phyloP scores from a whole-genome alignment of 2,888 invertebrate genomes.

The Neria commutata region DNA sequence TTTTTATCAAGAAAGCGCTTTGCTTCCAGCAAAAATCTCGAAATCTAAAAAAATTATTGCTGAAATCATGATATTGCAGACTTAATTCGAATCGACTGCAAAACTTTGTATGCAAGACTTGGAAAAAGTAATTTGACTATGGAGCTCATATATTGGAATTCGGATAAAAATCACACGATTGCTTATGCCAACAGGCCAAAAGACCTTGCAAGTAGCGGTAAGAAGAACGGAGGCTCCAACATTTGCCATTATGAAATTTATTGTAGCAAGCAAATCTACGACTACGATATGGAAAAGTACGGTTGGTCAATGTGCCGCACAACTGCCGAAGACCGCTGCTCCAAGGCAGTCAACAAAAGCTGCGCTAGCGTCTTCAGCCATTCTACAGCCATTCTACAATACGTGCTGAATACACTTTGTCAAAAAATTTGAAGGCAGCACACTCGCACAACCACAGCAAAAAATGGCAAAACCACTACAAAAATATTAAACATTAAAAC shows the following conservation, averaged over 20 bases:
- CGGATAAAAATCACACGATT: slow-evolving; percentile 58
- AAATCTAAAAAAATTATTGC: too few relatives aligned
- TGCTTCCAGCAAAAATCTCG: too few relatives aligned
- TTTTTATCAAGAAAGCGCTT: too few relatives aligned
- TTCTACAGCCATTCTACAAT: neutral
- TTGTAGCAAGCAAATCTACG: slow-evolving; percentile 29
- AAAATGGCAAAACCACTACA: neutral
- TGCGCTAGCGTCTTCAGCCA: slow-evolving; percentile 7
- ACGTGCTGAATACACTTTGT: slow-evolving; percentile 19
- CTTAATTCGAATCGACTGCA: too few relatives aligned
- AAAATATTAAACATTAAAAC: neutral
- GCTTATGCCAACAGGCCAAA: slow-evolving; percentile 54
- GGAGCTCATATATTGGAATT: too few relatives aligned
- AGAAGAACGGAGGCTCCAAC: neutral
- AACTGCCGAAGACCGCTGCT: too few relatives aligned
- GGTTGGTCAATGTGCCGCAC: too few relatives aligned
- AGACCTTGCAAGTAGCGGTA: slow-evolving; percentile 39
- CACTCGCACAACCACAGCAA: slow-evolving; percentile 2
- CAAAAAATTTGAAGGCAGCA: slow-evolving; percentile 6
- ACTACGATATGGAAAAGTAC: slow-evolving; percentile 10
- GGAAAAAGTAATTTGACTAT: too few relatives aligned
- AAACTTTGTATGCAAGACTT: too few relatives aligned
- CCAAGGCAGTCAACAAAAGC: slow-evolving; percentile 6
- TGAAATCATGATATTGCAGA: too few relatives aligned
- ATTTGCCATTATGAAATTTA: slow-evolving; percentile 44